Percentiles rank a stretch among this genome's conserved stretches.
These are phyloP conservation scores for Drosophila rhopaloa DNA, from an alignment of 1,140 invertebrate genomes.

Conservation along the genomic window DNA sequence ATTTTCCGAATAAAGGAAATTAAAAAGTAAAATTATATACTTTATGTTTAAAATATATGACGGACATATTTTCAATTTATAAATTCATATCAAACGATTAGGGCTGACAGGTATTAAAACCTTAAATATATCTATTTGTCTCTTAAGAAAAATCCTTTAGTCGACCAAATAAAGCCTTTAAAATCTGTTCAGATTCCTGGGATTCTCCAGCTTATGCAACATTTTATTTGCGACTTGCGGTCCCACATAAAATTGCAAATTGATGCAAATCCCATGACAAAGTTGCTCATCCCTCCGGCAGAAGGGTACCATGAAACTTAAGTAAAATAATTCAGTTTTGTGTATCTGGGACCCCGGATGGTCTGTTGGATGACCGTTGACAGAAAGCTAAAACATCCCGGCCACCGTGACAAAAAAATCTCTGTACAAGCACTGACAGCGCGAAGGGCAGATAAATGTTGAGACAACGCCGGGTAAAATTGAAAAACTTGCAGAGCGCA, in stretches of 20 bases:
- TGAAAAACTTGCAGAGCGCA: slow-evolving; percentile 68
- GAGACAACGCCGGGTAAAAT: slow-evolving; percentile 46
- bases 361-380: slow-evolving; percentile 22
- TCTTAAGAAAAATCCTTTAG: no score
- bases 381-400: slow-evolving; percentile 24
- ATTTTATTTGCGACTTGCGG: neutral
- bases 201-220: neutral
- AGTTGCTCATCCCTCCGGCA: slow-evolving; percentile 1
- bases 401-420: slow-evolving; percentile 22
- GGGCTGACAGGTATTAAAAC: no score
- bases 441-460: slow-evolving; percentile 56
- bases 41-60: no score
- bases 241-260: slow-evolving; percentile 12
- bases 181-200: neutral
- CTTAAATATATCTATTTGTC: no score
- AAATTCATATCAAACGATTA: no score
- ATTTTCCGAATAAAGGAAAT: no score
- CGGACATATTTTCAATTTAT: no score
- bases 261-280: slow-evolving; percentile 16
- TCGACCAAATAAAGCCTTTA: neutral
- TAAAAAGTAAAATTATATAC: no score
- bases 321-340: slow-evolving; percentile 36
- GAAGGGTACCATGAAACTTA: slow-evolving; percentile 16
- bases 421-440: slow-evolving; percentile 41
- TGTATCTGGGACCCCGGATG: slow-evolving; percentile 23